Percentiles rank a stretch among this genome's conserved stretches.
phyloP scores from a whole-genome alignment of 64 coral and sea anemone species.

The Stichodactyla helianthus region DNA sequence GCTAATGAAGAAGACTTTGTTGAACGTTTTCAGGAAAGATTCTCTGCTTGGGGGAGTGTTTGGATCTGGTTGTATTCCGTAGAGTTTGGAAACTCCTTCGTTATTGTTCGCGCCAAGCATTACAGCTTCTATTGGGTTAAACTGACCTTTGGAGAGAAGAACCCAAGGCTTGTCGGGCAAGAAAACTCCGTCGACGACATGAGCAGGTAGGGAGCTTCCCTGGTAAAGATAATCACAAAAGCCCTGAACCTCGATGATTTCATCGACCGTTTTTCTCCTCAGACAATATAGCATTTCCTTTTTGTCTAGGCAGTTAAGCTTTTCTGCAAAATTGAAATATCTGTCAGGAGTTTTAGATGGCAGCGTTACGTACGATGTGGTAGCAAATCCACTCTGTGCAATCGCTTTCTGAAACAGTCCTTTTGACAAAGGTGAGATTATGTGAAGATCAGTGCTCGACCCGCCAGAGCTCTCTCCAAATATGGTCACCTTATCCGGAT shows the following conservation, averaged over 20 bases:
- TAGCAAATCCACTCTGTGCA: conserved; percentile 32
- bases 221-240: not conserved
- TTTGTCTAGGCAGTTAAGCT: not conserved
- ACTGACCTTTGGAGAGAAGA: not conserved
- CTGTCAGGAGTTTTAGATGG: not conserved
- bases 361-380: not conserved
- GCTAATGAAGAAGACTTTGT: not conserved
- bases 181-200: conserved; percentile 13
- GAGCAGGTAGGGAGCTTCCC: not conserved
- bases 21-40: not conserved
- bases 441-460: conserved; percentile 32
- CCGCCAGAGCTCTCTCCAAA: conserved; percentile 61
- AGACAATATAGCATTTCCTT: not conserved
- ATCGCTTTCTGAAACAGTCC: conserved; percentile 44
- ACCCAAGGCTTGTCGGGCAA: conserved; percentile 1
- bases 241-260: not conserved
- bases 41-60: not conserved
- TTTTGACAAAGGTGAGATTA: conserved; percentile 44
- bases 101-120: conserved; percentile 26
- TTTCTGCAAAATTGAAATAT: not conserved
- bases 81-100: not conserved
- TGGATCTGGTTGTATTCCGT: not conserved
- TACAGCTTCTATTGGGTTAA: conserved; percentile 18
- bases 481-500: conserved; percentile 55
- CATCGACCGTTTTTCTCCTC: not conserved